Percentiles rank a stretch among this genome's conserved stretches.
phyloP scores from a whole-genome alignment of 2,113 vertebrate genomes.

The Chaenocephalus aceratus region DNA sequence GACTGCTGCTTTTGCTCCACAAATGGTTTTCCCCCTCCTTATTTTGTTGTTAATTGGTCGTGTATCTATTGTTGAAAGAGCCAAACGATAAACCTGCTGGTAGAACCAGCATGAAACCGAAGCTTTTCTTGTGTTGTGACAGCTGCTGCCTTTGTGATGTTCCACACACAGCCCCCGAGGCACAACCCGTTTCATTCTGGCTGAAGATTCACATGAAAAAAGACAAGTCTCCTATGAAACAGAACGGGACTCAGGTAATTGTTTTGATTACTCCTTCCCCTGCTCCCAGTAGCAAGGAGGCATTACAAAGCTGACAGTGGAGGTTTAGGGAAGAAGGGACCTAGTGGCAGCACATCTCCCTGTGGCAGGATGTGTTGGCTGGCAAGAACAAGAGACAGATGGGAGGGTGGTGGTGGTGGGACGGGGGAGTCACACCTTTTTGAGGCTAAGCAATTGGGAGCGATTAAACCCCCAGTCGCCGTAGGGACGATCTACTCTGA shows the following conservation, averaged over 20 bases:
- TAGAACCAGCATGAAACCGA: slow-evolving; percentile 20
- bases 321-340: slow-evolving; percentile 49
- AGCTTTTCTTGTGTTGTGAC: slow-evolving; percentile 64
- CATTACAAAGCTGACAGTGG: slow-evolving; percentile 47
- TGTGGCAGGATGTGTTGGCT: slow-evolving; percentile 56
- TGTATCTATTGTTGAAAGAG: slow-evolving; percentile 44
- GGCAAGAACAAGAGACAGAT: slow-evolving; percentile 71
- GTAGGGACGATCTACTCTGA: slow-evolving; percentile 50
- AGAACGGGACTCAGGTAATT: slow-evolving; percentile 65
- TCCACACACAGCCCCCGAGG: slow-evolving; percentile 58
- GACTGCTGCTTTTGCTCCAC: background rate
- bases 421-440: slow-evolving; percentile 62
- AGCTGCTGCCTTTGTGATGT: slow-evolving; percentile 72
- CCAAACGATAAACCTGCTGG: slow-evolving; percentile 48
- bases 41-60: slow-evolving; percentile 35
- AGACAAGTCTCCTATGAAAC: slow-evolving; percentile 55
- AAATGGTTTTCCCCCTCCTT: background rate
- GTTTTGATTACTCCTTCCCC: slow-evolving; percentile 68
- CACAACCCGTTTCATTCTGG: slow-evolving; percentile 64
- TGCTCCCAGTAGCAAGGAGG: slow-evolving; percentile 50
- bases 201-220: slow-evolving; percentile 51
- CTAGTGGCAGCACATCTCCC: slow-evolving; percentile 48
- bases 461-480: slow-evolving; percentile 69
- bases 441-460: slow-evolving; percentile 71
- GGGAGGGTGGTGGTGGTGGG: slow-evolving; percentile 43